Conservation (phyloP, 1,140 invertebrate genomes). For the Pantala flavescens region DNA sequence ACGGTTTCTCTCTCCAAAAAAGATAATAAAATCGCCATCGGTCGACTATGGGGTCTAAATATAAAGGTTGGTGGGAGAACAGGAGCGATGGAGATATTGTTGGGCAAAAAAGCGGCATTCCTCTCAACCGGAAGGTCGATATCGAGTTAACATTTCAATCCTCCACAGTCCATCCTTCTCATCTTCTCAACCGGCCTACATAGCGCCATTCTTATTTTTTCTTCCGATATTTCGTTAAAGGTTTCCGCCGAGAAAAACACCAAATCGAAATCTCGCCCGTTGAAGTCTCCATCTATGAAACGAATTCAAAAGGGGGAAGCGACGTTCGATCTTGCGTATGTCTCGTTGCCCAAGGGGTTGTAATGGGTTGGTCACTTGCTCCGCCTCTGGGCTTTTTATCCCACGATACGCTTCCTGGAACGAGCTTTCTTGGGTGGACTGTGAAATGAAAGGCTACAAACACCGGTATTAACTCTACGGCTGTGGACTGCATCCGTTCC, state of each 20-base stretch:
- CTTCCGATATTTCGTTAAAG: not conserved
- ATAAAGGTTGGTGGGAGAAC: no score
- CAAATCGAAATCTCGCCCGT: not conserved
- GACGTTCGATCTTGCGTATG: no score
- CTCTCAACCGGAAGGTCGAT: no score
- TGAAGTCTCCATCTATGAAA: no score
- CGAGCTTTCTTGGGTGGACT: not conserved
- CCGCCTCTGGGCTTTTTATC: not conserved
- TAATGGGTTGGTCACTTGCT: not conserved
- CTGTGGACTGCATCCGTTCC: not conserved
- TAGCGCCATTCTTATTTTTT: not conserved
- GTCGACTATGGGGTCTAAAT: no score
- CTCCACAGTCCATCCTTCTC: not conserved
- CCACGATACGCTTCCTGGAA: not conserved
- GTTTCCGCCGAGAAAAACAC: not conserved
- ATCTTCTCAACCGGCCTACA: not conserved
- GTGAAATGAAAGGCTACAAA: not conserved
- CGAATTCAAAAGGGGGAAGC: no score
- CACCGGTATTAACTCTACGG: not conserved
- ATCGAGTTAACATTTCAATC: no score
- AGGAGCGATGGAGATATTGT: no score
- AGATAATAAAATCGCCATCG: no score
- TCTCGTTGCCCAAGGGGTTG: no score
- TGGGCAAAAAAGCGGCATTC: no score
- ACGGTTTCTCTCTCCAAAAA: no score